Percentiles rank a stretch among this genome's conserved stretches.
These are phyloP conservation scores for Rhyacichthys aspro DNA, from an alignment of 2,797 vertebrate genomes.

Conservation along the genomic window DNA sequence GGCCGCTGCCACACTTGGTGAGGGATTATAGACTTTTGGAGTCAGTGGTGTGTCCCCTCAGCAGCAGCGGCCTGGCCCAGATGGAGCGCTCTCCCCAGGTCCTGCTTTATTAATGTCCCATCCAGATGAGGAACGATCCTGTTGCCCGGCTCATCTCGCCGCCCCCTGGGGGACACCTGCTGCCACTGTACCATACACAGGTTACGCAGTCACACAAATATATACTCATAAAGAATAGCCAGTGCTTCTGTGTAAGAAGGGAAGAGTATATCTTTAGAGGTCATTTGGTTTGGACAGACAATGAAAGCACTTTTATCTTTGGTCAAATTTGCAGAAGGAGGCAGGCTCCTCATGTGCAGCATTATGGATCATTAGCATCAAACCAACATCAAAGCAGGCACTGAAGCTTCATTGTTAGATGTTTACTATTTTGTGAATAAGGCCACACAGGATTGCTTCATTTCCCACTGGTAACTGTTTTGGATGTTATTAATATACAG, in stretches of 20 bases:
- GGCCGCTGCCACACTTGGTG: slow-evolving; percentile 45
- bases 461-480: slow-evolving; percentile 56
- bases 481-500: slow-evolving; percentile 60
- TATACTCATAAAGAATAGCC: slow-evolving; percentile 20
- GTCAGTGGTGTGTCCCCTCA: slow-evolving; percentile 81
- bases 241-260: slow-evolving; percentile 42
- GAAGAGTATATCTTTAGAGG: slow-evolving; percentile 47
- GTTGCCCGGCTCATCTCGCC: slow-evolving; percentile 81
- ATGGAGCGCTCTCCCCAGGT: slow-evolving; percentile 86
- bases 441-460: slow-evolving; percentile 37
- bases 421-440: slow-evolving; percentile 40
- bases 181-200: slow-evolving; percentile 74
- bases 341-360: slow-evolving; percentile 22
- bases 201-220: slow-evolving; percentile 43
- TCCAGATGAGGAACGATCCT: slow-evolving; percentile 87
- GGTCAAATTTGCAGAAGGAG: slow-evolving; percentile 57
- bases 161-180: slow-evolving; percentile 83
- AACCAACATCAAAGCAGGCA: slow-evolving; percentile 62
- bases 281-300: slow-evolving; percentile 51
- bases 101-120: slow-evolving; percentile 88
- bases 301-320: slow-evolving; percentile 50
- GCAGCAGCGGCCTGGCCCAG: slow-evolving; percentile 74
- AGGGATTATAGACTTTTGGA: slow-evolving; percentile 82
- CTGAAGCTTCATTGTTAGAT: slow-evolving; percentile 41
- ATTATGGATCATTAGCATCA: slow-evolving; percentile 67